phyloP scores from a whole-genome alignment of 2,113 vertebrate genomes.

The Boulengeromyrus knoepffleri region DNA sequence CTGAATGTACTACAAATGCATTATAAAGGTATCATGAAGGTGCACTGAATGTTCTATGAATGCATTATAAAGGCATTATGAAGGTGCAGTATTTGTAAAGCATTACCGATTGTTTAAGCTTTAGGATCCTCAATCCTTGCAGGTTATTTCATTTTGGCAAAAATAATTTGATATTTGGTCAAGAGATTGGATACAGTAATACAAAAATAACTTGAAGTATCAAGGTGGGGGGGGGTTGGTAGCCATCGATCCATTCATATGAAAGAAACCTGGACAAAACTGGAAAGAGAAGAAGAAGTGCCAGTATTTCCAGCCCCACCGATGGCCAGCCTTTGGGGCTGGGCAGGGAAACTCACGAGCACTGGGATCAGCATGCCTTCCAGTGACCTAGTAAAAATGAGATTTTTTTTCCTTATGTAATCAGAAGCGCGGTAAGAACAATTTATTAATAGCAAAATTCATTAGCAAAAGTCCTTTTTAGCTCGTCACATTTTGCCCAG shows the following conservation, averaged over 20 bases:
- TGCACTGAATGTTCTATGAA: too few relatives aligned
- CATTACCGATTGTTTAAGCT: background rate
- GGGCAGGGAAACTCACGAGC: background rate
- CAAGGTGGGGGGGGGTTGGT: background rate
- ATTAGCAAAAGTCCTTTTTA: background rate
- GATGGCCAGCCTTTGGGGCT: background rate
- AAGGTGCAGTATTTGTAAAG: background rate
- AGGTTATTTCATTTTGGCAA: background rate
- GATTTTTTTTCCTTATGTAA: conserved; percentile 1
- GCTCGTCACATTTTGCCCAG: background rate
- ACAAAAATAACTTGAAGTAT: background rate
- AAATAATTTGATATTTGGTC: background rate
- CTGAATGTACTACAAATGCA: background rate
- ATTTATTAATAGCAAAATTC: conserved; percentile 9
- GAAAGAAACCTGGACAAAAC: background rate
- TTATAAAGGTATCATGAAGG: background rate
- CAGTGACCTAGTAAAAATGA: background rate
- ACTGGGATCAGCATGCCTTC: background rate
- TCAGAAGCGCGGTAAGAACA: background rate
- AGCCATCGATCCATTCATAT: background rate
- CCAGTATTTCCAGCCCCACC: background rate
- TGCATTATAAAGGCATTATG: background rate
- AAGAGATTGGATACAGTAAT: background rate
- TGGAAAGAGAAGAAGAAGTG: background rate
- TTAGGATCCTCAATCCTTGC: background rate